Base-by-base conservation (phyloP, 2,797 vertebrate genomes). In the Choloepus didactylus region DNA sequence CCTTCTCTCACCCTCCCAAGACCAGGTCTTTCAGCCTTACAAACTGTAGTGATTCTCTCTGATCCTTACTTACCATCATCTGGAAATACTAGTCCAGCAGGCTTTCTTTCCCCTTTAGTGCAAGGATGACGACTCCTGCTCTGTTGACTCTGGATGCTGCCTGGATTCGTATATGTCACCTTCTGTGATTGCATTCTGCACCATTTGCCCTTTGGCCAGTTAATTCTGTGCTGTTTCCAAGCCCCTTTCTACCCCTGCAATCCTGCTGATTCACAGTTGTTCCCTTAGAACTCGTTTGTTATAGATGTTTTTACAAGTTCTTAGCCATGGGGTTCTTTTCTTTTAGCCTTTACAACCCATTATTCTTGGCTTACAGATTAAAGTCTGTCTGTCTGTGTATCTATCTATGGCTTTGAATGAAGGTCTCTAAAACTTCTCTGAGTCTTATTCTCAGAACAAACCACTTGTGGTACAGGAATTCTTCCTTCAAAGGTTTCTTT, bases 311-410 rank as follows among this genome's bases (percentile, higher is more conserved):
- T 94, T 88, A 92, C 75, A 79, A 79, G 84, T 91, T 94, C 90
- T 91, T 91, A 83, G 38, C 87, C 84, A 66, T 56, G 59, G 94
- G 60, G 46, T 95, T 80, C 84, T 91, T 95, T 96, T 92, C 95
- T 95, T 93, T 46, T 75, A 49, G 69, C 31, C 87, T 69, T 92
- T 92, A 51, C 54, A 95, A 75, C 90, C 70, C 54, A 25, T 93
- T 97, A 96, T 96, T 81, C 81, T 92, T 93, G 85, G 81, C 94
- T 87, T 60, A 69, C 75, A 91, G 80, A 93, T 96, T 64, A 73
- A 70, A 96, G 59, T 83, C 82, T 70, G 60, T 93, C 87, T 69
- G 18, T 86, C 84, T 75, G 49, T 92, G 81, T 83, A 18, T 86
- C 83, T 44, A 35, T 76, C 67, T 80, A 12, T 95, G 73, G 62